Evolutionary conservation across 1,140 invertebrate genomes (phyloP).

Genomic region (Lepidurus packardi): DNA sequence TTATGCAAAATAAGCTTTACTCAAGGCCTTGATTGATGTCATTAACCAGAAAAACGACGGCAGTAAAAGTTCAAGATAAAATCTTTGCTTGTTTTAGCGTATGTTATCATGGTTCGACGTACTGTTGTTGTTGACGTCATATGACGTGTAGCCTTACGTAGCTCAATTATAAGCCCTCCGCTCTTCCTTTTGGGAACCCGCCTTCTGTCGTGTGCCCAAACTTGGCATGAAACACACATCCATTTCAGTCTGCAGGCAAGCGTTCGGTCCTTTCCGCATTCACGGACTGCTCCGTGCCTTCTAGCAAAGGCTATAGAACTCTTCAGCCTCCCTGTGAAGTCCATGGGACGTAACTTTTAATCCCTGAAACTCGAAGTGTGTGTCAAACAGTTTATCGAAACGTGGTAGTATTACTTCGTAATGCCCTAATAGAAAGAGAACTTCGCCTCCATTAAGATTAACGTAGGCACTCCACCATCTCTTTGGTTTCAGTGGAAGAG

Average conservation of each 20-base stretch:
- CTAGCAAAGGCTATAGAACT: not conserved
- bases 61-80: too few species aligned
- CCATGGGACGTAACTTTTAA: not conserved
- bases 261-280: not conserved
- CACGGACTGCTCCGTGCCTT: not conserved
- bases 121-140: too few species aligned
- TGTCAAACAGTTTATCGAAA: not conserved
- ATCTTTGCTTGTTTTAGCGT: too few species aligned
- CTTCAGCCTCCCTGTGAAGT: not conserved
- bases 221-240: slow-evolving; percentile 16
- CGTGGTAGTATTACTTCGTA: not conserved
- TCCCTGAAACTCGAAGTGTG: not conserved
- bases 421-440: not conserved
- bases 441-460: not conserved
- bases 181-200: not conserved
- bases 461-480: not conserved
- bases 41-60: too few species aligned
- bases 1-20: too few species aligned
- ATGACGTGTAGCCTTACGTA: not conserved
- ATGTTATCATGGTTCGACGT: too few species aligned
- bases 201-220: slow-evolving; percentile 14
- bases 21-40: too few species aligned
- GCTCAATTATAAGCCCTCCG: not conserved
- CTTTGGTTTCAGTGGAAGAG: not conserved
- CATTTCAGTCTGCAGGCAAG: slow-evolving; percentile 18